phyloP scores from a whole-genome alignment of 2,888 invertebrate species.

The Glaucopsyche alexis region DNA sequence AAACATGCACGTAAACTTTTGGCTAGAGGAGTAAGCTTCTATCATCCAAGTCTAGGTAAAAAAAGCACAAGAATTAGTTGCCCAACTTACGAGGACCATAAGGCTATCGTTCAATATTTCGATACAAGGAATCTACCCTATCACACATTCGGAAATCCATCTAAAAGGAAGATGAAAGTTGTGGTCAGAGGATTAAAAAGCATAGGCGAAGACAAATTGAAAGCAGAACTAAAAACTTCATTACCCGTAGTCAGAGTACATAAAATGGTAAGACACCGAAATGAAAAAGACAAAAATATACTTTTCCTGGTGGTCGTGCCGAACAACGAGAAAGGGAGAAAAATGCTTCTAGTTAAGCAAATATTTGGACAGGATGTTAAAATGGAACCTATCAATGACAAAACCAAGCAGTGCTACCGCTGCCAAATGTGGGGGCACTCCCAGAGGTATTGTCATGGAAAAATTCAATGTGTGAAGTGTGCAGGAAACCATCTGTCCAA shows the following conservation, averaged over 20 bases:
- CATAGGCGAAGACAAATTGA: constrained; percentile 47
- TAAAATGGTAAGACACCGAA: constrained; percentile 44
- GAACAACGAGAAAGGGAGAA: constrained; percentile 47
- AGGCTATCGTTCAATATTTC: constrained; percentile 50
- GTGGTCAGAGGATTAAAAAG: constrained; percentile 56
- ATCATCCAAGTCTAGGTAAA: constrained; percentile 43
- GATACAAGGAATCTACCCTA: constrained; percentile 52
- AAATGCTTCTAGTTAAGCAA: constrained; percentile 47
- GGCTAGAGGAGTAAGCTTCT: constrained; percentile 47
- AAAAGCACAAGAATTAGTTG: constrained; percentile 51
- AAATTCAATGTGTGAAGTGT: constrained; percentile 58
- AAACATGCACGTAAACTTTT: constrained; percentile 48
- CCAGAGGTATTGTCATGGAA: constrained; percentile 49
- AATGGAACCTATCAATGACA: constrained; percentile 54
- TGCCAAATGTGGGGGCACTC: constrained; percentile 70
- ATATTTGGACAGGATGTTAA: constrained; percentile 50
- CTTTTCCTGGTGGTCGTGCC: constrained; percentile 40
- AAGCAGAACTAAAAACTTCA: constrained; percentile 48
- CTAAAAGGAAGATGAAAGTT: constrained; percentile 55
- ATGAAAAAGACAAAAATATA: background rate
- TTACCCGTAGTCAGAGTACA: constrained; percentile 51
- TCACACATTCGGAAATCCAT: constrained; percentile 57
- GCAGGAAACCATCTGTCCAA: constrained; percentile 55
- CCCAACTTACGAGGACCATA: constrained; percentile 49
- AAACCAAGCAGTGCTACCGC: constrained; percentile 49